Conservation (phyloP, 2,888 invertebrate genomes). For the Tortrix viridana region DNA sequence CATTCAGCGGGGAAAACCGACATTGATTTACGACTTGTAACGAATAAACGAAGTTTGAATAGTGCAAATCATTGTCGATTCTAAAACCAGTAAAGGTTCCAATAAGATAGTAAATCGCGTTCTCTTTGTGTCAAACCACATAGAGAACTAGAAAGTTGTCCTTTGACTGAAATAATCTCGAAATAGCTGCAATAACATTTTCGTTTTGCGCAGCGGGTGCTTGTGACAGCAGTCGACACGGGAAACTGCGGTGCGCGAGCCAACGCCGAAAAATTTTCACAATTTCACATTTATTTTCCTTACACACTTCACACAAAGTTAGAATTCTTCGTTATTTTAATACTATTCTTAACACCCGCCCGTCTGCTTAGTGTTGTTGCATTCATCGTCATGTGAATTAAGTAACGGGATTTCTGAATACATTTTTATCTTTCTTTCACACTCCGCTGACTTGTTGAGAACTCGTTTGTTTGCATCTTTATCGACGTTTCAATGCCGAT, state of each 20-base stretch:
- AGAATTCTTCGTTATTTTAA: constrained; percentile 6
- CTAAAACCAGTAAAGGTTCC: constrained; percentile 13
- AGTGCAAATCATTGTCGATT: constrained; percentile 9
- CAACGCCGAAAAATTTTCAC: constrained; percentile 20
- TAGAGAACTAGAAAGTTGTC: constrained; percentile 44
- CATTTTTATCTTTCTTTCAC: constrained; percentile 2
- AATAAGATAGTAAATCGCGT: constrained; percentile 30
- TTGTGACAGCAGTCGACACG: constrained; percentile 64
- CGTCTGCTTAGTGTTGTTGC: not conserved
- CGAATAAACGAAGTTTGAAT: not conserved
- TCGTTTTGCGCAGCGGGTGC: constrained; percentile 59
- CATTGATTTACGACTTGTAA: not conserved
- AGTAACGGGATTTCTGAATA: constrained; percentile 9
- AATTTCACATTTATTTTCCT: constrained; percentile 17
- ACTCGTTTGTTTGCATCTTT: not conserved
- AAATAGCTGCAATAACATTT: constrained; percentile 67
- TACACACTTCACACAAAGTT: constrained; percentile 8
- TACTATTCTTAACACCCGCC: constrained; percentile 13
- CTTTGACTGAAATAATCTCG: constrained; percentile 59
- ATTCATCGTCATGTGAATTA: constrained; percentile 13
- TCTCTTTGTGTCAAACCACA: constrained; percentile 38
- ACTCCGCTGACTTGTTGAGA: not conserved
- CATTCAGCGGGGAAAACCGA: constrained; percentile 5
- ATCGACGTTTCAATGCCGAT: not conserved
- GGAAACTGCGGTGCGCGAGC: constrained; percentile 29